Evolutionary conservation across 2,888 invertebrate species (phyloP).

Genomic region (Girardia tigrina): DNA sequence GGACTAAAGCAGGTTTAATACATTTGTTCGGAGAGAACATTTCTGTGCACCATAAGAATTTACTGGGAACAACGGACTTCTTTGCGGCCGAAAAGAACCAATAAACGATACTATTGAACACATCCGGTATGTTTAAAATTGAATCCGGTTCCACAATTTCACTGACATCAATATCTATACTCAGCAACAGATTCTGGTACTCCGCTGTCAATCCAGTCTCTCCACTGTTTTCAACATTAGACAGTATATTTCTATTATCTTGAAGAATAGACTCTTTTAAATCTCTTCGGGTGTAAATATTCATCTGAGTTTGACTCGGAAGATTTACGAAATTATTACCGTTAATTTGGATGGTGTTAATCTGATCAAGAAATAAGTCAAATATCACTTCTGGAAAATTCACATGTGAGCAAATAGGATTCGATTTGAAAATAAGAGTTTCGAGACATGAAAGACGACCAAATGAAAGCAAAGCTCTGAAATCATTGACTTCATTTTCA

Average conservation of each 20-base stretch:
- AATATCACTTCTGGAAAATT: not conserved
- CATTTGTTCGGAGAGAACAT: not conserved
- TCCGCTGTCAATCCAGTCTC: not conserved
- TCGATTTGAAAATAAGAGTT: not conserved
- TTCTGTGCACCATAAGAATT: conserved; percentile 2
- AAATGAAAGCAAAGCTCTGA: not conserved
- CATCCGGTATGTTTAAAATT: not conserved
- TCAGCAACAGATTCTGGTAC: not conserved
- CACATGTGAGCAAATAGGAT: not conserved
- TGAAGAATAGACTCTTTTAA: not conserved
- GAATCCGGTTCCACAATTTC: not conserved
- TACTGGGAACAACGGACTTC: not conserved
- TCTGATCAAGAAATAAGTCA: not conserved
- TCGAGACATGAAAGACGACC: not conserved
- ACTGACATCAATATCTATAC: not conserved
- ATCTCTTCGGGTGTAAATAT: not conserved
- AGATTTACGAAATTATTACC: not conserved
- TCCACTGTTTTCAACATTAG: not conserved
- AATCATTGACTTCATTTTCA: not conserved
- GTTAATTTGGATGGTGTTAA: not conserved
- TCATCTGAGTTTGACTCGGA: not conserved
- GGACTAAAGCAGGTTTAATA: not conserved
- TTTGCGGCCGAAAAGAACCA: not conserved
- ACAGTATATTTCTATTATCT: not conserved
- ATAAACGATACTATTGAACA: not conserved